phyloP scores from a whole-genome alignment of 2,888 invertebrate species.

The Morpho deidamia region DNA sequence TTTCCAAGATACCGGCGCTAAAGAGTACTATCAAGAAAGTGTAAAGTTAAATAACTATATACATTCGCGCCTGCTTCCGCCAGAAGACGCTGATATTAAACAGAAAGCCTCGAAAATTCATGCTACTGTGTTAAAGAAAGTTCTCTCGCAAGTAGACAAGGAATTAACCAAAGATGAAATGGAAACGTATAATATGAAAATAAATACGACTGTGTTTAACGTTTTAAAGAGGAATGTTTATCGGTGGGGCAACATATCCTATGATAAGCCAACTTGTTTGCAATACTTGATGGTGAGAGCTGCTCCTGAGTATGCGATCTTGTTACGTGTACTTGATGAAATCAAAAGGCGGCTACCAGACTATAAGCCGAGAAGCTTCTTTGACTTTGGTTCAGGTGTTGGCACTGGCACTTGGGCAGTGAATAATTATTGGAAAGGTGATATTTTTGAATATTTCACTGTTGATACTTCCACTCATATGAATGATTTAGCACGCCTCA shows the following conservation, averaged over 20 bases:
- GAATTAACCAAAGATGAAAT: conserved; percentile 50
- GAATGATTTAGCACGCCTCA: conserved; percentile 87
- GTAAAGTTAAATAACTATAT: conserved; percentile 79
- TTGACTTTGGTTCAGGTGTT: conserved; percentile 95
- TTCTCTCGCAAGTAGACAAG: conserved; percentile 38
- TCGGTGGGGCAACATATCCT: conserved; percentile 86
- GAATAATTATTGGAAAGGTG: conserved; percentile 82
- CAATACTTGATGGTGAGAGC: conserved; percentile 85
- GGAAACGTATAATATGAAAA: conserved; percentile 56
- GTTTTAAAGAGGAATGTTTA: conserved; percentile 80
- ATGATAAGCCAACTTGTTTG: conserved; percentile 80
- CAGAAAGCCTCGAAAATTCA: conserved; percentile 60
- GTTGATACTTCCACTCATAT: conserved; percentile 90
- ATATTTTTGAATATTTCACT: conserved; percentile 89
- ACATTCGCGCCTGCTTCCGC: conserved; percentile 80
- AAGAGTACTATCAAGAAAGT: conserved; percentile 74
- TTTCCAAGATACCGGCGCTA: conserved; percentile 78
- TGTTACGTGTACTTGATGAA: conserved; percentile 85
- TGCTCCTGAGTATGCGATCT: conserved; percentile 86
- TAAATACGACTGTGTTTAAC: conserved; percentile 74
- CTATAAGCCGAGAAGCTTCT: conserved; percentile 86
- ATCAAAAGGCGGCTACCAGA: conserved; percentile 80
- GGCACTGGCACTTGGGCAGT: conserved; percentile 93
- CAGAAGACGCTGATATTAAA: conserved; percentile 76
- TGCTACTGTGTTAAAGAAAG: conserved; percentile 48